Conservation (phyloP, 2,888 invertebrate species). For the Thymelicus lineola region DNA sequence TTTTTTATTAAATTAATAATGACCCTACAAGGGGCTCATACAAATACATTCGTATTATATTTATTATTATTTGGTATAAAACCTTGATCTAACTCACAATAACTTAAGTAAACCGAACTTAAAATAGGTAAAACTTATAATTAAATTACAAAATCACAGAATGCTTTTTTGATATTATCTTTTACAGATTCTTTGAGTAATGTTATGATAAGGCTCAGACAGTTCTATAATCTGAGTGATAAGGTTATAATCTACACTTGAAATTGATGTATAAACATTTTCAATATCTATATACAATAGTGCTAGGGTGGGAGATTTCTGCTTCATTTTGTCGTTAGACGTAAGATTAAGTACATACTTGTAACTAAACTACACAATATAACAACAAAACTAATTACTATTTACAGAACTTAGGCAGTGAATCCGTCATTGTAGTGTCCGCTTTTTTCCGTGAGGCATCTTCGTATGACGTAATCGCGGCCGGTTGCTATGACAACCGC, state of each 20-base stretch:
- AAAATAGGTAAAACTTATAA: constrained; percentile 3
- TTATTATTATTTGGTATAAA: constrained; percentile 5
- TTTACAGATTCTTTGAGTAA: too few relatives aligned
- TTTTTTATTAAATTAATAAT: neutral
- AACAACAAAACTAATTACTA: too few relatives aligned
- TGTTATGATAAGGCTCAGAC: too few relatives aligned
- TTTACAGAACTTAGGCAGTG: constrained; percentile 52
- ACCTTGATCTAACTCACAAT: neutral
- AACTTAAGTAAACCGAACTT: neutral
- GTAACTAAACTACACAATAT: too few relatives aligned
- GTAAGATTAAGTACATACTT: too few relatives aligned
- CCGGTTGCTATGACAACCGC: constrained; percentile 85
- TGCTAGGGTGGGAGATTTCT: too few relatives aligned
- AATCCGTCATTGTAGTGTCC: constrained; percentile 75
- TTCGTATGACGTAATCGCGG: constrained; percentile 68
- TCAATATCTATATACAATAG: too few relatives aligned
- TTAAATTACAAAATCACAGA: constrained; percentile 28
- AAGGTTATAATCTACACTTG: too few relatives aligned
- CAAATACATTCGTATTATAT: neutral
- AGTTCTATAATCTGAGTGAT: too few relatives aligned
- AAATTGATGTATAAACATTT: too few relatives aligned
- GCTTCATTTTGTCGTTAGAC: too few relatives aligned
- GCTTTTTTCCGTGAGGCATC: constrained; percentile 52
- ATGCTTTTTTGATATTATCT: constrained; percentile 12
- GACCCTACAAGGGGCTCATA: neutral